Evolutionary conservation across 2,888 invertebrate species (phyloP), one percentile per base, ranked within the genome.

Genomic region (Idaea straminata): DNA sequence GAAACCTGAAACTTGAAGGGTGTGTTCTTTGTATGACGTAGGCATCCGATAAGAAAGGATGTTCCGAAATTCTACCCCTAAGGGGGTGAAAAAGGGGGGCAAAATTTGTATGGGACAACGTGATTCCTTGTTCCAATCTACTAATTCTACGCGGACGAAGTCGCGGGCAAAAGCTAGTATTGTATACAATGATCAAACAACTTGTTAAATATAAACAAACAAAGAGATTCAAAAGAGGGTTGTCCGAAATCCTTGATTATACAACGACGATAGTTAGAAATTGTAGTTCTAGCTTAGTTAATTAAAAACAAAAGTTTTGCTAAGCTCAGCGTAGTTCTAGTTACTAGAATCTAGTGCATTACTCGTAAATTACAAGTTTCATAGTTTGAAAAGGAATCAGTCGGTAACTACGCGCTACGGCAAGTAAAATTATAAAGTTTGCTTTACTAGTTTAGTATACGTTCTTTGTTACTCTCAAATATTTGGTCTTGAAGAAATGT

Each of bases 361-460:
- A 76, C 75, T 73, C 76, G 75, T 78, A 76, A 79, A 79, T 78
- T 78, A 79, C 72, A 77, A 79, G 74, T 78, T 78, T 75, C 72
- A 76, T 77, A 74, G 76, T 77, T 76, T 77, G 70, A 68, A 66
- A 73, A 77, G 79, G 77, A 79, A 81, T 83, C 73, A 67, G 63
- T 62, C 62, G 68, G 63, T 76, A 74, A 75, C 73, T 73, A 73
- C 70, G 69, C 66, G 74, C 73, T 73, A 73, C 70, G 69, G 66
- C 66, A 63, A 65, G 63, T 69, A 62, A 66, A 69, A 74, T 67
- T 69, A 68, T 67, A 64, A 69, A 72, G 65, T 72, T 72, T 57
- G n/a, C 69, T 69, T 67, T 57, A 62, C 57, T 67, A 65, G 63
- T 67, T 69, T 62, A 65, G 65, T 67, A 71, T 70, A 69, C 69